Conservation (phyloP, 2,113 vertebrate species). For the Plectropomus leopardus region DNA sequence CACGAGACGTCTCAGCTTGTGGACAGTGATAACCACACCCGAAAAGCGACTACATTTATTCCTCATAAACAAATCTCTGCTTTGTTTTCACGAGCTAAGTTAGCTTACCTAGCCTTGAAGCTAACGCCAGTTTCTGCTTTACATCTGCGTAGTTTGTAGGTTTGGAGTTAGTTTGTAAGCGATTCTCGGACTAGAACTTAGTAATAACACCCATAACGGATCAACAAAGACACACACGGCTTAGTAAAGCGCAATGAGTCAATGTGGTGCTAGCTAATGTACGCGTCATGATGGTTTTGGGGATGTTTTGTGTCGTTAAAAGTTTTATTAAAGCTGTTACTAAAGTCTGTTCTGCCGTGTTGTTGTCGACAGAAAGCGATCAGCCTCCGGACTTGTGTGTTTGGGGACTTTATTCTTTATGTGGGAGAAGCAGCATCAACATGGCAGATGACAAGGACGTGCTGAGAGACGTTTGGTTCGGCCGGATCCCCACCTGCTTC, state of each 20-base stretch:
- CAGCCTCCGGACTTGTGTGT: neutral
- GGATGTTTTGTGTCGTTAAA: neutral
- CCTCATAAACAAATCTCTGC: neutral
- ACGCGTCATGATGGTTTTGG: neutral
- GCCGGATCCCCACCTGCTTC: constrained; percentile 96
- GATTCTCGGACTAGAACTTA: neutral
- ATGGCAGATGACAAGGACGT: constrained; percentile 99
- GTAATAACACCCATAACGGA: neutral
- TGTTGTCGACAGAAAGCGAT: constrained; percentile 3
- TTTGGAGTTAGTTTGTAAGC: constrained; percentile 11
- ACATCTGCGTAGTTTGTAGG: constrained; percentile 64
- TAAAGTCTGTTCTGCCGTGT: neutral
- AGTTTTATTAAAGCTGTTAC: neutral
- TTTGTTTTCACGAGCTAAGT: constrained; percentile 18
- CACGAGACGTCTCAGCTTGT: fast-evolving
- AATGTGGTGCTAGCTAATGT: neutral
- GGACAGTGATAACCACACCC: neutral
- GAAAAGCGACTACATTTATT: neutral
- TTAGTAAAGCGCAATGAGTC: neutral
- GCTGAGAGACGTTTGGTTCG: constrained; percentile 98
- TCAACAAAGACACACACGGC: neutral
- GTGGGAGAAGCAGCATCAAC: constrained; percentile 86
- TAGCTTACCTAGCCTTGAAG: constrained; percentile 65
- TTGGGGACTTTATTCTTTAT: constrained; percentile 84
- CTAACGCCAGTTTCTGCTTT: constrained; percentile 58